phyloP scores from a whole-genome alignment of 2,888 invertebrate genomes.

The Ischnura elegans region DNA sequence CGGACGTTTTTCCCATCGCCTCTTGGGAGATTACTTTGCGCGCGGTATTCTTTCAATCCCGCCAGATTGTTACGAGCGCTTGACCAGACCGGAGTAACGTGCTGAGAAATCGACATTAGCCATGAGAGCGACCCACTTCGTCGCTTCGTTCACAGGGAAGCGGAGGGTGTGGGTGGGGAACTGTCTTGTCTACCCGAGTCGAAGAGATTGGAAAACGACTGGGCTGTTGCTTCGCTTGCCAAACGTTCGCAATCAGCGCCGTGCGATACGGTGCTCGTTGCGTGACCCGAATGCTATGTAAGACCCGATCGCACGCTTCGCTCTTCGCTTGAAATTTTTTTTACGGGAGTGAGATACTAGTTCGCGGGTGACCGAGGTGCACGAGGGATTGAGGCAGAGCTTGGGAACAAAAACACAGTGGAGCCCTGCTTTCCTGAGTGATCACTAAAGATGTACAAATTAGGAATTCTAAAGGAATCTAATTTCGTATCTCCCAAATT shows the following conservation, averaged over 20 bases:
- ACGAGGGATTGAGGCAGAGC: not conserved
- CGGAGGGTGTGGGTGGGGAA: not conserved
- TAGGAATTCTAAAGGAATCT: too few species aligned
- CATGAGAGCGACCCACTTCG: constrained; percentile 19
- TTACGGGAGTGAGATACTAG: not conserved
- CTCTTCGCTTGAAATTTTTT: not conserved
- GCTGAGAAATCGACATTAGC: constrained; percentile 31
- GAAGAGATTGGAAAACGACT: constrained; percentile 1
- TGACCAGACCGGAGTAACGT: constrained; percentile 27
- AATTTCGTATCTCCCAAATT: too few species aligned
- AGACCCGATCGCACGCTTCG: not conserved
- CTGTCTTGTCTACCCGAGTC: not conserved
- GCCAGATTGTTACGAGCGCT: constrained; percentile 3
- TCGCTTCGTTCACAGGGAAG: not conserved
- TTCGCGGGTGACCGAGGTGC: not conserved
- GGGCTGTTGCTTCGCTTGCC: not conserved
- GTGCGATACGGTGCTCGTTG: not conserved
- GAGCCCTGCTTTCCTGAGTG: too few species aligned
- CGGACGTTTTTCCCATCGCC: not conserved
- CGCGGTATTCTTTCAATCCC: not conserved
- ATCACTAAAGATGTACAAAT: too few species aligned
- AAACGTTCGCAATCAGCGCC: not conserved
- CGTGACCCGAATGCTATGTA: not conserved
- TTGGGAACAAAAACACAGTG: too few species aligned
- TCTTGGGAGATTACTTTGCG: not conserved